These are phyloP conservation scores for Chelonia mydas DNA, from an alignment of 2,797 vertebrate species.

Conservation along the genomic window DNA sequence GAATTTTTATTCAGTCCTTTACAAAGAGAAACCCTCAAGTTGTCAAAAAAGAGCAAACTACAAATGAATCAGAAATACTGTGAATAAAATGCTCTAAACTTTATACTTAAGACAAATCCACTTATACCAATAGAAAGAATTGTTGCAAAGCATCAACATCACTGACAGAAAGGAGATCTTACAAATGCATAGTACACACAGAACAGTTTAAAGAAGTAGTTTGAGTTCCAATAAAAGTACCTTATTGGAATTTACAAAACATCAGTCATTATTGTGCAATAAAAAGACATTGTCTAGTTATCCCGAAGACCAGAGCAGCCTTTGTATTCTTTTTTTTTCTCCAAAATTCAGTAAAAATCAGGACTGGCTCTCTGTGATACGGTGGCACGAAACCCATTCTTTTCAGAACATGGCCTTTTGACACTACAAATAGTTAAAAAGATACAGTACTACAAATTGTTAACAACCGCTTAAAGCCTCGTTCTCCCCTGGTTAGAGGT, in stretches of 20 bases:
- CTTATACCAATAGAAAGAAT: background rate
- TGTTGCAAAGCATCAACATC: conserved; percentile 22
- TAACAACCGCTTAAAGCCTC: background rate
- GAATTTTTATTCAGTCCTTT: conserved; percentile 67
- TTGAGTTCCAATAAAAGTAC: conserved; percentile 69
- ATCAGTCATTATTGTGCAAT: conserved; percentile 74
- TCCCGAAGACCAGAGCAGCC: conserved; percentile 32
- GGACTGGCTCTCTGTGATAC: conserved; percentile 51
- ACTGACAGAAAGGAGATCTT: conserved; percentile 8
- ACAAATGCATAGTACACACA: conserved; percentile 56
- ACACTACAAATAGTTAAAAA: conserved; percentile 30
- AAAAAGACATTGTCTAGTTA: background rate
- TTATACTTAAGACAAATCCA: conserved; percentile 16
- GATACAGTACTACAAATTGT: conserved; percentile 10
- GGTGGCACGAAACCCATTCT: background rate
- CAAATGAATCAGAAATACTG: conserved; percentile 33
- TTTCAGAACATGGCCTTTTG: conserved; percentile 56
- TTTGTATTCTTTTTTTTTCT: conserved; percentile 73
- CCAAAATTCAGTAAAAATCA: conserved; percentile 75
- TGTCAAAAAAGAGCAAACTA: conserved; percentile 63
- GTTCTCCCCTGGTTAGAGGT: background rate
- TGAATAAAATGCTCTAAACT: conserved; percentile 11
- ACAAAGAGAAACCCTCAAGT: conserved; percentile 68
- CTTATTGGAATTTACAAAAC: conserved; percentile 78
- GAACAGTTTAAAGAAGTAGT: conserved; percentile 27